Evolutionary conservation across 2,113 vertebrate species (phyloP).

Genomic region (Gorsachius goisagi): DNA sequence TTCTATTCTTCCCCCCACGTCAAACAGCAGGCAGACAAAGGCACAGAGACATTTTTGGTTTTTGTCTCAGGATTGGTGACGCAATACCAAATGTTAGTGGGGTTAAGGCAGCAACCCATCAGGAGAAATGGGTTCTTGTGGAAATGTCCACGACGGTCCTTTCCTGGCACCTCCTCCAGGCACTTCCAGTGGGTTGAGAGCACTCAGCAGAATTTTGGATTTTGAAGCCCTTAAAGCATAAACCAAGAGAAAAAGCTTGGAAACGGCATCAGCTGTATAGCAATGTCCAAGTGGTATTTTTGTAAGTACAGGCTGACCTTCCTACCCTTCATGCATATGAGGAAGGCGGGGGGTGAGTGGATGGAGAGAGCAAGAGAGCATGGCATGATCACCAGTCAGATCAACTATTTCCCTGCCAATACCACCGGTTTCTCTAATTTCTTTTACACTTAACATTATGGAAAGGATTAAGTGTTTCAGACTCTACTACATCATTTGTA

Average conservation of each 20-base stretch:
- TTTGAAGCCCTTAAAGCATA: neutral
- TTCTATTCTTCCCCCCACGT: neutral
- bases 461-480: neutral
- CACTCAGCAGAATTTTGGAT: neutral
- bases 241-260: neutral
- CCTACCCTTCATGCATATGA: neutral
- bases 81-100: neutral
- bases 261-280: neutral
- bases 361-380: neutral
- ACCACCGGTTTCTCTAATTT: neutral
- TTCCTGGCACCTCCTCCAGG: neutral
- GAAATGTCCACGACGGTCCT: accelerated
- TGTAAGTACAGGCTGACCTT: neutral
- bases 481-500: neutral
- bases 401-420: neutral
- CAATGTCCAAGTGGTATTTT: neutral
- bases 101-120: neutral
- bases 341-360: accelerated
- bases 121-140: neutral
- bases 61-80: neutral
- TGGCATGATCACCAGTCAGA: neutral
- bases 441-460: neutral
- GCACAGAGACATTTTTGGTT: neutral
- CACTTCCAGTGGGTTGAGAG: neutral
- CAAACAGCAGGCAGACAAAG: neutral